Base-by-base conservation (phyloP, 1,140 invertebrate species). In the Onthophagus taurus region DNA sequence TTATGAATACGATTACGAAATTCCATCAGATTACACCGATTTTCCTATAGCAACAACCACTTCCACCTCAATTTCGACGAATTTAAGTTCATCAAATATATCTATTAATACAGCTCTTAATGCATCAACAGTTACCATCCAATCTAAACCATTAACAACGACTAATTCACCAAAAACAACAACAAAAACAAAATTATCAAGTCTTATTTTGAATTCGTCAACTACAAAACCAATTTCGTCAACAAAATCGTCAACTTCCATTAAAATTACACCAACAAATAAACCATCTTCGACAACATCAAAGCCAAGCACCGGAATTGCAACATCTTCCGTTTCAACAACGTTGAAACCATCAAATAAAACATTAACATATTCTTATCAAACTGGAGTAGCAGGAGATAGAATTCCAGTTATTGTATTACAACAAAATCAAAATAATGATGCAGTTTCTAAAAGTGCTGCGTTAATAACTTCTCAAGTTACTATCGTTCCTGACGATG, bases 361-460 rank as follows among this genome's bases (percentile, higher is more conserved):
- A 37, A 8, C 14, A 7, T 1, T 4, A 17, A 17, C 31, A 3
- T 18, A 6, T 4, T 5, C 3, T 16, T 18, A 3, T 2, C 7
- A 13, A 8, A 3, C 11, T 6, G 19, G 14, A 29, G 38, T 19
- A 9, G 38, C 24, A 19, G n/a, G 11, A 14, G 23, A 31, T 29
- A 31, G 18, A n/a, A 31, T 31, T 26, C 38, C 38, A 1, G 23
- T 42, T 8, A 16, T 42, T 1, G 13, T 38, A 31, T 24, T 21
- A 38, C 43, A 42, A 47, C 31, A 20, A 14, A 47, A 55, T 54
- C 3, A 53, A 53, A 49, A 53, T 53, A 17, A 14, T 53, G 11
- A 26, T 26, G 24, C 7, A 21, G 13, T 11, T 8, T 21, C 18
- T 3, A 11, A 23, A n/a, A 37, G 24, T 7, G 46, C 50, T 21